Evolutionary conservation across 2,797 vertebrate genomes (phyloP).

Genomic region (Phylloscopus collybita): DNA sequence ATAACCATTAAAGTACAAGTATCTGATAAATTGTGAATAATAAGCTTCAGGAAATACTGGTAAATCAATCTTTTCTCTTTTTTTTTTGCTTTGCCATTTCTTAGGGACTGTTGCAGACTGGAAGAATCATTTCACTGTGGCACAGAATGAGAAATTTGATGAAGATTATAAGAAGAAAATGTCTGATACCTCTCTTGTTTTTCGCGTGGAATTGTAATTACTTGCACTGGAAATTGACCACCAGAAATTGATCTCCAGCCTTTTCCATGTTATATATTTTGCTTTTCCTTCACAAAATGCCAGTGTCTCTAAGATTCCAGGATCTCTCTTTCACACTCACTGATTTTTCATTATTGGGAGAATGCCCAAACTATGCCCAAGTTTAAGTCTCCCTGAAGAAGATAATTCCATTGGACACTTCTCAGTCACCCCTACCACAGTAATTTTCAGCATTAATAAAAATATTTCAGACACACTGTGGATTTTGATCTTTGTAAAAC

Average conservation of each 20-base stretch:
- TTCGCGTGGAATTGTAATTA: conserved; percentile 68
- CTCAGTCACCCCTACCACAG: background rate
- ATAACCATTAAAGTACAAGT: background rate
- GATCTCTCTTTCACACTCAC: background rate
- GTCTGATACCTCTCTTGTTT: conserved; percentile 67
- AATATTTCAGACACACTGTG: background rate
- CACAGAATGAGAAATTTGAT: conserved; percentile 77
- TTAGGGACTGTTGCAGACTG: conserved; percentile 75
- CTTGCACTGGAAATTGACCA: background rate
- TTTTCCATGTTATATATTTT: background rate
- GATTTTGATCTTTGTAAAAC: background rate
- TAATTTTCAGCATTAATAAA: background rate
- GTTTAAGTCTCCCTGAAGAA: background rate
- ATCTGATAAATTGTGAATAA: background rate
- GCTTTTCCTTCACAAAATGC: background rate
- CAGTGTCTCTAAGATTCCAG: background rate
- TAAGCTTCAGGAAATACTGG: background rate
- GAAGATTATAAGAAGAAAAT: conserved; percentile 75
- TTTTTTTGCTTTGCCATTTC: background rate
- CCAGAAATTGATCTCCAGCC: background rate
- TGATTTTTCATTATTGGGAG: background rate
- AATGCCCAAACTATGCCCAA: background rate
- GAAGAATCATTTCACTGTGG: conserved; percentile 80
- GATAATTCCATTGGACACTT: background rate
- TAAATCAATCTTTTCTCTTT: background rate